A percentile compares a stretch with the other conserved stretches of the same genome.
Conservation (phyloP, 1,140 invertebrate species). For the Pogonus chalceus region DNA sequence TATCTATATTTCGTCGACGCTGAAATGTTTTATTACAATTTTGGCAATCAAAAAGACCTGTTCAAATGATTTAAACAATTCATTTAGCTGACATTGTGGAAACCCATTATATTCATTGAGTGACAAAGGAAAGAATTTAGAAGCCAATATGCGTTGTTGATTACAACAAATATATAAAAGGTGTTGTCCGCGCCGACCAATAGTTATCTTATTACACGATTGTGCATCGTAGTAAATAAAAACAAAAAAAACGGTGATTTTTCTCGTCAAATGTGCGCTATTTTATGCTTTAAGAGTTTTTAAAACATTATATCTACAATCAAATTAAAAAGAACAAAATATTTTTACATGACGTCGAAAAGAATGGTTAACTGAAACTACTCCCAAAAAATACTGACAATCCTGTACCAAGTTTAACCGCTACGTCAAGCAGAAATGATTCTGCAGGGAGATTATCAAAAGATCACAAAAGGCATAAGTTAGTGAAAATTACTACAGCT, state of each 20-base stretch:
- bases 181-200: conserved; percentile 20
- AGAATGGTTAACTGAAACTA: background rate
- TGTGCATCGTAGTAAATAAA: conserved; percentile 12
- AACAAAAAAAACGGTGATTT: conserved; percentile 11
- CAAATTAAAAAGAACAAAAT: conserved; percentile 5
- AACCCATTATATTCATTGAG: conserved; percentile 16
- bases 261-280: conserved; percentile 10
- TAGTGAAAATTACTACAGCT: background rate
- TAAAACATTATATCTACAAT: background rate
- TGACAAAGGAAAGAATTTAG: conserved; percentile 14
- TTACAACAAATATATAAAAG: conserved; percentile 22
- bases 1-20: conserved; percentile 17
- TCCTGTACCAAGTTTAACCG: no score
- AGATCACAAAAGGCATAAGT: background rate
- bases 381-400: background rate
- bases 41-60: conserved; percentile 19
- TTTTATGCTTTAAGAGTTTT: conserved; percentile 9
- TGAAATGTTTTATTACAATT: conserved; percentile 18
- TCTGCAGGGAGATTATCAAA: no score
- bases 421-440: no score
- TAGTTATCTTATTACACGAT: conserved; percentile 20
- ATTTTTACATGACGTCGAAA: background rate
- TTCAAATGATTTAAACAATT: conserved; percentile 19
- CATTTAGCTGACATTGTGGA: conserved; percentile 19
- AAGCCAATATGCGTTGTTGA: conserved; percentile 18